phyloP scores from a whole-genome alignment of 2,113 vertebrate species.

The Mobula hypostoma region DNA sequence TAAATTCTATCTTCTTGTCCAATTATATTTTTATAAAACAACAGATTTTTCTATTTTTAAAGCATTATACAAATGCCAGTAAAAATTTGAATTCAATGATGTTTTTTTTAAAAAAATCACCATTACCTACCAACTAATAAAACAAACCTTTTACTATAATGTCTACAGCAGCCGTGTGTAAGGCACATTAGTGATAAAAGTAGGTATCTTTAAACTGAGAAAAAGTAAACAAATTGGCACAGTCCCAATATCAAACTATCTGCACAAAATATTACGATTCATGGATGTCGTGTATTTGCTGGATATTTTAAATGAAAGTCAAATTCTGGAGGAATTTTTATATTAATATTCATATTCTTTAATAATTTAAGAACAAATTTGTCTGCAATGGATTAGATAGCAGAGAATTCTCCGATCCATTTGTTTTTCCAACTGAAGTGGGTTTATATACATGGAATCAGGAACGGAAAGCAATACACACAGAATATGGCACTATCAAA shows the following conservation, averaged over 20 bases:
- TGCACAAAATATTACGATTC: not conserved
- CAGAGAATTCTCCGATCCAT: not conserved
- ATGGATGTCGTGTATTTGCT: not conserved
- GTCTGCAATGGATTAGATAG: not conserved
- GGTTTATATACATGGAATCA: not conserved
- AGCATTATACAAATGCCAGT: not conserved
- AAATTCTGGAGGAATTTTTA: not conserved
- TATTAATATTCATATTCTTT: not conserved
- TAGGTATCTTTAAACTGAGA: conserved; percentile 1
- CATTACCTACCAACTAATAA: not conserved
- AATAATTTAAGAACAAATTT: not conserved
- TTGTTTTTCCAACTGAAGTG: not conserved
- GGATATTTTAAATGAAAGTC: not conserved
- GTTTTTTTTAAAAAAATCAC: not conserved
- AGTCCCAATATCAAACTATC: not conserved
- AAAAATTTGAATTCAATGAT: not conserved
- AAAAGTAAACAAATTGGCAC: not conserved
- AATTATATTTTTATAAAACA: not conserved
- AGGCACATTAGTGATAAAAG: not conserved
- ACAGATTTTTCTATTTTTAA: not conserved
- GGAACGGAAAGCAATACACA: not conserved
- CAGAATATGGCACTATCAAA: not conserved
- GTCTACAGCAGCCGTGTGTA: not conserved
- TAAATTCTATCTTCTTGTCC: not conserved
- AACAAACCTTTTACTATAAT: not conserved